These are phyloP conservation scores for Mus minutoides DNA, from an alignment of 2,797 vertebrate genomes.

Conservation along the genomic window DNA sequence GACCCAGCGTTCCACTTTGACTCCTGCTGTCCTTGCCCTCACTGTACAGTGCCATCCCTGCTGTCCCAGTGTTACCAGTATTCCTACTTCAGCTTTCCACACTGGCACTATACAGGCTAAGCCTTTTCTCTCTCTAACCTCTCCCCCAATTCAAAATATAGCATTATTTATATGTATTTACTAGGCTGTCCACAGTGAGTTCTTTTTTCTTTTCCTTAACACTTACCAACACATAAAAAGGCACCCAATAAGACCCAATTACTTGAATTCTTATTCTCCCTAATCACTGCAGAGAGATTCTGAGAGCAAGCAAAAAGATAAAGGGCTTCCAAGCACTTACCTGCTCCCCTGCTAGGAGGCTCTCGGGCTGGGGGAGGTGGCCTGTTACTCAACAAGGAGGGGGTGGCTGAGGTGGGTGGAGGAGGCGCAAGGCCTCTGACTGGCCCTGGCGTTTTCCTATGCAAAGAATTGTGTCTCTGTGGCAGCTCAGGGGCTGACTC, in stretches of 20 bases:
- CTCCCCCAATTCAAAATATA: not conserved
- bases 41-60: not conserved
- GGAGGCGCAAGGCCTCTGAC: slow-evolving; percentile 87
- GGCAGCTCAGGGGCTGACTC: slow-evolving; percentile 94
- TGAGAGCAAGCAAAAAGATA: not conserved
- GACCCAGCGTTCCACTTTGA: not conserved
- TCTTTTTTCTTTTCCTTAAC: slow-evolving; percentile 20
- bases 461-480: slow-evolving; percentile 96
- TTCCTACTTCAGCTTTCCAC: not conserved
- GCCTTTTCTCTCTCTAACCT: not conserved
- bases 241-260: not conserved
- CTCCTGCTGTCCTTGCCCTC: not conserved
- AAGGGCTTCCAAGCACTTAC: slow-evolving; percentile 85
- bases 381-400: slow-evolving; percentile 89
- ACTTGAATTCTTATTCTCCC: not conserved
- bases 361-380: slow-evolving; percentile 95
- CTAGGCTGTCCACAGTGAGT: not conserved
- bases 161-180: not conserved
- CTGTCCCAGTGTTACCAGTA: not conserved
- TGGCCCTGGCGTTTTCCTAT: slow-evolving; percentile 90
- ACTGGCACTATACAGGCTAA: not conserved
- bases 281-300: not conserved
- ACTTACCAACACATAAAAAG: not conserved
- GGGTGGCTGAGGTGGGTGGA: slow-evolving; percentile 90
- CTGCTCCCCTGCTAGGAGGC: slow-evolving; percentile 93